Conservation (phyloP, 2,797 vertebrate species). For the Carcharodon carcharias region DNA sequence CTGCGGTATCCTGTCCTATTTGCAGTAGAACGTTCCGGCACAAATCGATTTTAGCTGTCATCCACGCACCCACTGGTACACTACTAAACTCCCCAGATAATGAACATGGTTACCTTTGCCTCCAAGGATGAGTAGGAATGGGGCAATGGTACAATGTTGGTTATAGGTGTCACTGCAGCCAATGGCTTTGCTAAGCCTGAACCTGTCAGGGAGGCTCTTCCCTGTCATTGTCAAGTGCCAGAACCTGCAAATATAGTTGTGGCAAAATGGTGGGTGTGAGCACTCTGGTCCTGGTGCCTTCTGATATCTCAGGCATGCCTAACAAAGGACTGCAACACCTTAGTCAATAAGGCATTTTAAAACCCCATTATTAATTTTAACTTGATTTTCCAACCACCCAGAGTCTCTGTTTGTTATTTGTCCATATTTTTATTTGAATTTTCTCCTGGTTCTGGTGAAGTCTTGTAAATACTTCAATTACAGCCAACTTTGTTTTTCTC, state of each 20-base stretch:
- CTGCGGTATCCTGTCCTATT: too few relatives aligned
- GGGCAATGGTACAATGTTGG: too few relatives aligned
- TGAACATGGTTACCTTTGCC: too few relatives aligned
- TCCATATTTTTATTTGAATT: not conserved
- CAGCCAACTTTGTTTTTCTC: not conserved
- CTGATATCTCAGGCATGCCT: too few relatives aligned
- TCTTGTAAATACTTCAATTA: not conserved
- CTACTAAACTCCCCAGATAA: too few relatives aligned
- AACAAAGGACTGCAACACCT: not conserved
- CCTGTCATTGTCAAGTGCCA: not conserved
- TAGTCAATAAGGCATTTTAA: not conserved
- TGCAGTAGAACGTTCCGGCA: too few relatives aligned
- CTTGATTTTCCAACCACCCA: not conserved
- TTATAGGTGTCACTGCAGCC: too few relatives aligned
- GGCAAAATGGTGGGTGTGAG: too few relatives aligned
- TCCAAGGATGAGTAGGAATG: too few relatives aligned
- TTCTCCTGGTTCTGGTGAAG: not conserved
- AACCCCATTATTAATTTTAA: not conserved
- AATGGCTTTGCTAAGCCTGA: not conserved
- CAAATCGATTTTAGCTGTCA: too few relatives aligned
- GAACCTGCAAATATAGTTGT: not conserved
- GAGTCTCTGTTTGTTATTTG: not conserved
- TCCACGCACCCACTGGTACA: too few relatives aligned
- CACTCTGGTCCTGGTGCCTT: not conserved
- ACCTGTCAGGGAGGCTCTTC: not conserved